phyloP scores from a whole-genome alignment of 2,888 invertebrate species.

The Cataglyphis albicans region DNA sequence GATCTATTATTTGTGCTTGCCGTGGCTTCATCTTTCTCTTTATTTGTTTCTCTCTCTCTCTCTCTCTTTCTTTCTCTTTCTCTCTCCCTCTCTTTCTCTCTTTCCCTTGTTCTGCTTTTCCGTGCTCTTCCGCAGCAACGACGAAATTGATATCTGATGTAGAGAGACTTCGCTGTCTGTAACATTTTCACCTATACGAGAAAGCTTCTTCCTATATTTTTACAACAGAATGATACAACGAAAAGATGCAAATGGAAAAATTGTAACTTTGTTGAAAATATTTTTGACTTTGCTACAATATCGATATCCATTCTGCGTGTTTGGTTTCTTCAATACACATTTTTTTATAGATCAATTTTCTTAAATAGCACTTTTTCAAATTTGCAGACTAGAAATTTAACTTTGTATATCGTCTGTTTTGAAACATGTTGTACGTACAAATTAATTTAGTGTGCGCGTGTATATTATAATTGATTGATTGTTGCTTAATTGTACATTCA shows the following conservation, averaged over 20 bases:
- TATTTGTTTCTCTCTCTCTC: not conserved
- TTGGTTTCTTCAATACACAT: not conserved
- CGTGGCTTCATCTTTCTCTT: slow-evolving; percentile 30
- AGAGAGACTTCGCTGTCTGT: slow-evolving; percentile 22
- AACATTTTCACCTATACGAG: slow-evolving; percentile 42
- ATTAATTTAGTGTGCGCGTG: not conserved
- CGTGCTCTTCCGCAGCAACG: not conserved
- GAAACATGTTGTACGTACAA: slow-evolving; percentile 6
- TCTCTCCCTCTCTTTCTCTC: not conserved
- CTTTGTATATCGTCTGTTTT: not conserved
- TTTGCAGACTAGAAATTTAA: not conserved
- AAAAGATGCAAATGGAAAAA: slow-evolving; percentile 22
- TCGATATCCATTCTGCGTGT: slow-evolving; percentile 4
- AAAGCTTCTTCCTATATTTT: slow-evolving; percentile 10
- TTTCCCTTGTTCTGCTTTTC: not conserved
- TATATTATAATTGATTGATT: not conserved
- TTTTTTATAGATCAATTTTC: not conserved
- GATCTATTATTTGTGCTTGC: slow-evolving; percentile 52
- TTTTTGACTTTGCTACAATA: slow-evolving; percentile 44
- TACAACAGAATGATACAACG: slow-evolving; percentile 6
- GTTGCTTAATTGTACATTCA: not conserved
- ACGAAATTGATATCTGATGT: slow-evolving; percentile 50
- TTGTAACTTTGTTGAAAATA: slow-evolving; percentile 32
- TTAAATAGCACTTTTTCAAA: not conserved
- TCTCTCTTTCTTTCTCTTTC: not conserved